These are phyloP conservation scores for Microcebus lehilahytsara DNA, from an alignment of 2,113 vertebrate species.

Conservation along the genomic window DNA sequence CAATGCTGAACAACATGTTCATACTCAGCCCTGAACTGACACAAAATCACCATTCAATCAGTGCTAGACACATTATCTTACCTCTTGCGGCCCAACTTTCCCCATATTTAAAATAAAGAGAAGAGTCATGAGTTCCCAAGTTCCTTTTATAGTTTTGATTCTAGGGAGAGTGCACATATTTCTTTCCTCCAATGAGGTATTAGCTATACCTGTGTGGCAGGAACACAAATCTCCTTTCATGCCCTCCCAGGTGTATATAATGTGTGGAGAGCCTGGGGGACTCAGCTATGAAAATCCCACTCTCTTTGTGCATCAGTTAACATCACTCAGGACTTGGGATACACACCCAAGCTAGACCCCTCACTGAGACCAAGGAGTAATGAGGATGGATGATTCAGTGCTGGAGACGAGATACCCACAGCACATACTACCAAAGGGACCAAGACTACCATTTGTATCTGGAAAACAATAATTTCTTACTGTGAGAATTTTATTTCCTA, in stretches of 20 bases:
- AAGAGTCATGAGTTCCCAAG: not conserved
- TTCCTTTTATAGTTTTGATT: constrained; percentile 21
- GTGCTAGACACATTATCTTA: not conserved
- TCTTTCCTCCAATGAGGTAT: not conserved
- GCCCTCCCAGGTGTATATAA: not conserved
- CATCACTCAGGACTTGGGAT: not conserved
- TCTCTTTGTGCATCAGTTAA: not conserved
- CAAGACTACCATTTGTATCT: not conserved
- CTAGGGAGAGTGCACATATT: not conserved
- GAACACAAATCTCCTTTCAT: not conserved
- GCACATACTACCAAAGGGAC: not conserved
- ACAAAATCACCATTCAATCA: not conserved
- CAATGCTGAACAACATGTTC: not conserved
- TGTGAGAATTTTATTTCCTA: constrained; percentile 54
- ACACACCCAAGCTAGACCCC: not conserved
- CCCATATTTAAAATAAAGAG: not conserved
- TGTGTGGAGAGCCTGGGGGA: not conserved
- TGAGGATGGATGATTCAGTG: not conserved
- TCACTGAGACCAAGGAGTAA: not conserved
- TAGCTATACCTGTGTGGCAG: not conserved
- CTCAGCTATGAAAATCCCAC: not conserved
- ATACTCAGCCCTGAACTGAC: not conserved
- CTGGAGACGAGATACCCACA: not conserved
- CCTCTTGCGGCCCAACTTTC: not conserved
- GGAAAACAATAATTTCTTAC: constrained; percentile 42